Percentiles rank a stretch among this genome's conserved stretches.
Conservation (phyloP, 2,797 vertebrate genomes). For the Columba guinea region DNA sequence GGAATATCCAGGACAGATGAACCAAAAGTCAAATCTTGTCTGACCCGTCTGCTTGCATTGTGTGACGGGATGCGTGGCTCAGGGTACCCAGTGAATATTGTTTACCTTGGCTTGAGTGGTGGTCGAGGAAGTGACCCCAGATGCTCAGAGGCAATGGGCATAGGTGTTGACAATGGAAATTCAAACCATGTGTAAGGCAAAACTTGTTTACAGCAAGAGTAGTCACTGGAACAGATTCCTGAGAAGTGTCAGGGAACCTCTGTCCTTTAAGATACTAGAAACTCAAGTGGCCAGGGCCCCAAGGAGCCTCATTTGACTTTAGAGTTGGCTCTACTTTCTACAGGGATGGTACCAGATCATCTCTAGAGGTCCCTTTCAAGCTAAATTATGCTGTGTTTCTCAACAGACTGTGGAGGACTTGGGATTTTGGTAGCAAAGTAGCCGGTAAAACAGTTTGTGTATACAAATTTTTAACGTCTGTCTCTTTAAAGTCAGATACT, state of each 20-base stretch:
- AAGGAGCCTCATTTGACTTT: not conserved
- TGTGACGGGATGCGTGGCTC: not conserved
- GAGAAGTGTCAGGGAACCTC: not conserved
- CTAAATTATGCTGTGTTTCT: not conserved
- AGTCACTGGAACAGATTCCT: not conserved
- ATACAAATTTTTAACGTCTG: not conserved
- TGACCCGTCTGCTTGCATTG: not conserved
- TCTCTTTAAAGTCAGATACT: slow-evolving; percentile 77
- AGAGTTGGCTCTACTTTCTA: not conserved
- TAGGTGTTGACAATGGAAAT: not conserved
- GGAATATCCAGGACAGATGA: not conserved
- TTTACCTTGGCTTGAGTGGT: not conserved
- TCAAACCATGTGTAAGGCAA: fast-evolving
- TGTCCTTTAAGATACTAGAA: not conserved
- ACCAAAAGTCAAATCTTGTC: not conserved
- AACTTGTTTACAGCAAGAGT: not conserved
- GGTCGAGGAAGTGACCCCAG: not conserved
- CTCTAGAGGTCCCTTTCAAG: not conserved
- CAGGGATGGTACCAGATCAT: not conserved
- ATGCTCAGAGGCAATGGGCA: not conserved
- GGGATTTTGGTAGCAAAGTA: not conserved
- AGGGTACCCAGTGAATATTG: not conserved
- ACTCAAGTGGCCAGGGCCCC: not conserved
- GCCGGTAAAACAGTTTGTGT: not conserved
- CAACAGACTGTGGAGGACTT: not conserved